Percentiles rank a stretch among this genome's conserved stretches.
phyloP scores from a whole-genome alignment of 2,888 invertebrate genomes.

The Theretra japonica region DNA sequence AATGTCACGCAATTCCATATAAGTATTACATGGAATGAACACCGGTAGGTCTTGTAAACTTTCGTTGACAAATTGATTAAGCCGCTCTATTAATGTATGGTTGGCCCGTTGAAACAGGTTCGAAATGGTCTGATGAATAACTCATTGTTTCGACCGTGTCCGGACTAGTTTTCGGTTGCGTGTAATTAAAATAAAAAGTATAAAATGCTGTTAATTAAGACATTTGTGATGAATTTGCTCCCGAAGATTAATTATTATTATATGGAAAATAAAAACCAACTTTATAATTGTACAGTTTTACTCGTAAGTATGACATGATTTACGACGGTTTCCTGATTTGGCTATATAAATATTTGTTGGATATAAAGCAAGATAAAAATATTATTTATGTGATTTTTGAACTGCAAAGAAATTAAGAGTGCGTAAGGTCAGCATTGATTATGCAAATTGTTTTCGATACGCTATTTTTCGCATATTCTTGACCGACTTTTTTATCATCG shows the following conservation, averaged over 20 bases:
- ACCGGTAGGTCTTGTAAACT: slow-evolving; percentile 4
- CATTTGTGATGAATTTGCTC: slow-evolving; percentile 8
- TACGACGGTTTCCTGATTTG: no score
- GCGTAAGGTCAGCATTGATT: not conserved
- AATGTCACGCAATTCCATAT: not conserved
- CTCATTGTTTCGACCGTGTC: slow-evolving; percentile 9
- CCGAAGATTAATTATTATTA: not conserved
- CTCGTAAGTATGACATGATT: no score
- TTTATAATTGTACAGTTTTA: no score
- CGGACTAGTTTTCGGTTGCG: not conserved
- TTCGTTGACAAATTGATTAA: slow-evolving; percentile 23
- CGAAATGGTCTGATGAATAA: slow-evolving; percentile 3
- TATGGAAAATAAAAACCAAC: no score
- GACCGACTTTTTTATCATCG: not conserved
- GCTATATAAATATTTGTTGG: no score
- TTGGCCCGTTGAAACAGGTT: slow-evolving; percentile 12
- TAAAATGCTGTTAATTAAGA: slow-evolving; percentile 21
- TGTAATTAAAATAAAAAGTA: not conserved
- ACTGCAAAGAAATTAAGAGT: no score
- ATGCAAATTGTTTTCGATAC: not conserved
- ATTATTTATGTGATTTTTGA: no score
- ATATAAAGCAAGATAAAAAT: no score
- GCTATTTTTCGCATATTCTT: not conserved
- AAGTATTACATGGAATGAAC: not conserved
- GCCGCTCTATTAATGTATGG: slow-evolving; percentile 5